Conservation (phyloP, 2,888 invertebrate genomes). For the Meta bourneti region DNA sequence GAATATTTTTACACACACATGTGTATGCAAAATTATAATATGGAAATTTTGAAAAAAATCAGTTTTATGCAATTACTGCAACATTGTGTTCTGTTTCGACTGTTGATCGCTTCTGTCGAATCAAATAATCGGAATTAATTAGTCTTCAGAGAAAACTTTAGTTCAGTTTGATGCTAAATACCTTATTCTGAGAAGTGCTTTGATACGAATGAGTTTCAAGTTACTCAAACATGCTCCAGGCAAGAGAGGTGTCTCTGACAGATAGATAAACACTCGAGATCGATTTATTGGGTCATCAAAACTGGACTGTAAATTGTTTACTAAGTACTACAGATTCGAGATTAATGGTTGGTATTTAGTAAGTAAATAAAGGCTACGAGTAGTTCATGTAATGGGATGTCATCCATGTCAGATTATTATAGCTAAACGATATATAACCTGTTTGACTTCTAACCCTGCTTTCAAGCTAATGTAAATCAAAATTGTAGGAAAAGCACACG, state of each 20-base stretch:
- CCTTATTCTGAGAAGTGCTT: not conserved
- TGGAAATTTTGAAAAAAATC: no score
- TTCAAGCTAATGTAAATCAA: not conserved
- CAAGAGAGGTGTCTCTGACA: constrained; percentile 29
- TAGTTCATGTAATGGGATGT: constrained; percentile 9
- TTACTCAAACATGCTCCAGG: constrained; percentile 19
- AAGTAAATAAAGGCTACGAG: not conserved
- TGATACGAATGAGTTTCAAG: constrained; percentile 31
- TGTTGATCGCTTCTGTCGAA: no score
- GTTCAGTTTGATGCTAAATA: not conserved
- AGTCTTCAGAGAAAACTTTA: no score
- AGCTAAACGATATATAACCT: not conserved
- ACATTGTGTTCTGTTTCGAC: no score
- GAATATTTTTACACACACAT: no score
- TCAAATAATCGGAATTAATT: no score
- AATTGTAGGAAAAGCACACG: not conserved
- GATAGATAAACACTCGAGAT: constrained; percentile 31
- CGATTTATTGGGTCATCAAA: constrained; percentile 50
- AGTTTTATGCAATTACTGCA: no score
- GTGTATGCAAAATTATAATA: no score
- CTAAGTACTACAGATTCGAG: constrained; percentile 15
- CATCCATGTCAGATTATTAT: not conserved
- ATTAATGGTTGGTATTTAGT: not conserved
- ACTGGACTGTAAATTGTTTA: constrained; percentile 43
- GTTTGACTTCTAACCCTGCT: not conserved